These are phyloP conservation scores for Seriola rivoliana DNA, from an alignment of 2,113 vertebrate genomes.

Conservation along the genomic window DNA sequence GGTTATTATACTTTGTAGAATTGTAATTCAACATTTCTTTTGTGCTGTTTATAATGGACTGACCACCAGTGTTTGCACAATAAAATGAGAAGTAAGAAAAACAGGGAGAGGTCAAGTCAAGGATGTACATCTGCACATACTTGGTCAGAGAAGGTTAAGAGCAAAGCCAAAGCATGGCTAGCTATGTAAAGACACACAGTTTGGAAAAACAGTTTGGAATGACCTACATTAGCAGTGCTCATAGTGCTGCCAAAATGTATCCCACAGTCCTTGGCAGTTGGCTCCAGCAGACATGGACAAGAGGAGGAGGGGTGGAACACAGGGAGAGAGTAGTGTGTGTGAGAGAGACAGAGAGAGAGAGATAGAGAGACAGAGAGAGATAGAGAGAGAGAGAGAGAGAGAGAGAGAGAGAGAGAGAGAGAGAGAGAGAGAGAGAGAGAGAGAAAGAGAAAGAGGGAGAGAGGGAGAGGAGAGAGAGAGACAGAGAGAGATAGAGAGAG, in stretches of 20 bases:
- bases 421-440: constrained; percentile 11
- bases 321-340: neutral
- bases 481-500: neutral
- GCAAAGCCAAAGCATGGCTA: constrained; percentile 44
- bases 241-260: constrained; percentile 66
- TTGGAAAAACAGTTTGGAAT: constrained; percentile 60
- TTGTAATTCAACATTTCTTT: neutral
- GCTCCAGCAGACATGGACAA: constrained; percentile 67
- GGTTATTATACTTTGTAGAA: neutral
- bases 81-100: constrained; percentile 36
- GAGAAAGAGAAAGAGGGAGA: neutral
- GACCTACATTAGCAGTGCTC: constrained; percentile 75
- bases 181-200: constrained; percentile 51
- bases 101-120: constrained; percentile 30
- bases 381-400: constrained; percentile 3
- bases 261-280: constrained; percentile 70
- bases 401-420: too few relatives aligned
- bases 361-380: neutral
- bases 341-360: neutral
- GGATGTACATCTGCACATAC: constrained; percentile 48
- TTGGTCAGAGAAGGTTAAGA: constrained; percentile 36
- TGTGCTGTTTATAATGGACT: neutral
- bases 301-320: constrained; percentile 29
- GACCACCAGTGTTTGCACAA: neutral
- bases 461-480: constrained; percentile 13